These are phyloP conservation scores for Lontra canadensis DNA, from an alignment of 2,113 vertebrate genomes.

Conservation along the genomic window DNA sequence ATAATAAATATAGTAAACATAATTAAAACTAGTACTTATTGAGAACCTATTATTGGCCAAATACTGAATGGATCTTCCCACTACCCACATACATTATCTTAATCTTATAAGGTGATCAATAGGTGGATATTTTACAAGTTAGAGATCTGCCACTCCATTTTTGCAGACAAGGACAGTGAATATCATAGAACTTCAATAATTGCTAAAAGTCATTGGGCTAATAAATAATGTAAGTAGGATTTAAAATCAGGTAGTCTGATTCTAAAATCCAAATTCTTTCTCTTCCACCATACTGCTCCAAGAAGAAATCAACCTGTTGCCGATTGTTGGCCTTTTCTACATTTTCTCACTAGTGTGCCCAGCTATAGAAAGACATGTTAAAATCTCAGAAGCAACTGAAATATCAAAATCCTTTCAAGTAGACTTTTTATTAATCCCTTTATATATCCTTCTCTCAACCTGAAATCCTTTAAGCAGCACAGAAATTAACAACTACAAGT, in stretches of 20 bases:
- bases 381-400: not conserved
- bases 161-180: not conserved
- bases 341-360: not conserved
- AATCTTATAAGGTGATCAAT: not conserved
- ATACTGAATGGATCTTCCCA: not conserved
- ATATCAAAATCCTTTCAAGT: not conserved
- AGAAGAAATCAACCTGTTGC: not conserved
- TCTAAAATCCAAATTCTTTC: not conserved
- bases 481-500: not conserved
- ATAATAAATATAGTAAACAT: not conserved
- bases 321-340: not conserved
- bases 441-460: not conserved
- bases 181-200: not conserved
- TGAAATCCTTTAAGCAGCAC: slow-evolving; percentile 18
- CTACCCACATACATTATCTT: not conserved
- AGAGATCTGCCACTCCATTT: not conserved
- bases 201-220: not conserved
- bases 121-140: not conserved
- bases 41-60: not conserved
- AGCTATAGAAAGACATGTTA: not conserved
- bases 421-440: not conserved
- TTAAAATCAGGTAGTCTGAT: not conserved
- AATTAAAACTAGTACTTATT: not conserved
- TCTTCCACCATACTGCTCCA: not conserved
- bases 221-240: not conserved